These are phyloP conservation scores for Periophthalmodon schlosseri DNA, from an alignment of 2,113 vertebrate genomes.

Conservation along the genomic window DNA sequence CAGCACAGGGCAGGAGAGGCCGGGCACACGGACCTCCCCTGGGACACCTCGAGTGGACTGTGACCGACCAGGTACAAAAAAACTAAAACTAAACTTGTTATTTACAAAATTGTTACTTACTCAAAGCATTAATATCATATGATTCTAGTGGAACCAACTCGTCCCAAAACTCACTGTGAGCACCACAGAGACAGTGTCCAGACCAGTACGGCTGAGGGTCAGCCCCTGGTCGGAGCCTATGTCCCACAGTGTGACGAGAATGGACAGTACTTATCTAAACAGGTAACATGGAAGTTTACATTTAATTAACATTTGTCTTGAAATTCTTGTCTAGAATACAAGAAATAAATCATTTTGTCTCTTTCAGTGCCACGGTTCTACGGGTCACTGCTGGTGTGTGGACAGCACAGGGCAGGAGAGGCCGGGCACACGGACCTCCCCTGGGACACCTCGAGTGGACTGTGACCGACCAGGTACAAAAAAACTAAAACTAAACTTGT, in stretches of 20 bases:
- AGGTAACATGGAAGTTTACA: no score
- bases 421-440: constrained; percentile 75
- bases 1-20: constrained; percentile 73
- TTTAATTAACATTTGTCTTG: no score
- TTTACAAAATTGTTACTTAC: no score
- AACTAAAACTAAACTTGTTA: no score
- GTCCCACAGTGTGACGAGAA: constrained; percentile 81
- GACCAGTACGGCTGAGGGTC: constrained; percentile 39
- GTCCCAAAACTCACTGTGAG: constrained; percentile 73
- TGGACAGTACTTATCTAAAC: constrained; percentile 78
- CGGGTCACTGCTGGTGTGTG: constrained; percentile 88
- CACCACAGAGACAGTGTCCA: constrained; percentile 63
- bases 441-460: constrained; percentile 57
- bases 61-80: constrained; percentile 75
- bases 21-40: constrained; percentile 76
- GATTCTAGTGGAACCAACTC: constrained; percentile 32
- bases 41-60: constrained; percentile 68
- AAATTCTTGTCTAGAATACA: not conserved
- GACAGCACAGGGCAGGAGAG: constrained; percentile 77
- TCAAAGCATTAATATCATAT: no score
- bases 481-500: no score
- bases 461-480: constrained; percentile 79
- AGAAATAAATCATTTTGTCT: no score
- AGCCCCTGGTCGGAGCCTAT: constrained; percentile 55
- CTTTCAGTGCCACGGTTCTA: constrained; percentile 80